Evolutionary conservation across 30 jellyfish, hydroid and myxozoan genomes (phyloP), one percentile per base, ranked within the genome.

Genomic region (Cassiopea andromeda): DNA sequence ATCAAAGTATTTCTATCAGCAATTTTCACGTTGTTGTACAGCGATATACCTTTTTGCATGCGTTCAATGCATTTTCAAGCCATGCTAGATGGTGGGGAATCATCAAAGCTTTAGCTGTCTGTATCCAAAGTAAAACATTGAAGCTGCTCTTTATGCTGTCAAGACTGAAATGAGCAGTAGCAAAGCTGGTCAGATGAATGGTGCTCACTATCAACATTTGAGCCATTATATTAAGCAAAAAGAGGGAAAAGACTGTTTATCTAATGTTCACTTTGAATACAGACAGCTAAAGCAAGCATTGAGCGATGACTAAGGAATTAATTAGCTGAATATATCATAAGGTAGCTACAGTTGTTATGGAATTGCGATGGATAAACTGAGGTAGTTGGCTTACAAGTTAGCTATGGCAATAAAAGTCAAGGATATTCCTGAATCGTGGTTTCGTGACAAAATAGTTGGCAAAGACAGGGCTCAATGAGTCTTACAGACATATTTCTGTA

Each of bases 131-230:
- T 90, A 73, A 44, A 78, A 45, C 69, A 47, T 85, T 82, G 82
- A 85, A 60, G 82, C 87, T 85, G 93, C 93, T 38, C 69, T 68
- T 1, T 90, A 85, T 69, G 81, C 78, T 46, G 90, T 85, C 60
- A 73, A 66, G 38, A 6, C 45, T 54, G 81, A 77, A 54, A 84
- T 57, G 82, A 84, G 92, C 78, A 71, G 49, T 46, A 87, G 85
- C 54, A 84, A 71, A 48, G 54, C 54, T 71, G 87, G 78, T 47
- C 46, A 43, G 48, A 16, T 46, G 76, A 45, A 19, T 84, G 87
- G 50, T 69, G 75, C 70, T 69, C 48, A 64, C 46, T 69, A 66
- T 82, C 82, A 72, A 69, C 60, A 69, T 64, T 69, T 58, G 48
- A 43, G 77, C 0, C 76, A 43, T 78, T 78, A 78, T 78, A 50